phyloP scores from a whole-genome alignment of 2,888 invertebrate genomes.

The Agonopterix alstromeriana region DNA sequence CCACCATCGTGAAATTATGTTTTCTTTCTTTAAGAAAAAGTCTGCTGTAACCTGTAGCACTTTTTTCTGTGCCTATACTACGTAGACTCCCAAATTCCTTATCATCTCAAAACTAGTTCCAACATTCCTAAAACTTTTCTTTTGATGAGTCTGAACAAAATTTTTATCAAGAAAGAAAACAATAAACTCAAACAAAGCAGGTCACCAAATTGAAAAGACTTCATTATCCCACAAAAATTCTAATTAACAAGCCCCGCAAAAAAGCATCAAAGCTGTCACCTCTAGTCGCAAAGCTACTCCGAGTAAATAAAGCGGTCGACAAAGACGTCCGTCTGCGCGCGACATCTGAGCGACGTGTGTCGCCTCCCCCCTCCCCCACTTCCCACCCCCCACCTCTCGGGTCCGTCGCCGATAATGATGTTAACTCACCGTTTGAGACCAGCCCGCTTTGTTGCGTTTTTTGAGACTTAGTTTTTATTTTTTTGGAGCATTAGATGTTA shows the following conservation, averaged over 20 bases:
- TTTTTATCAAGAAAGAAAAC: neutral
- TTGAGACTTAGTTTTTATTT: conserved; percentile 27
- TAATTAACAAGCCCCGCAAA: conserved; percentile 36
- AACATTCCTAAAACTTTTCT: no score
- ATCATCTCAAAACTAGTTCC: no score
- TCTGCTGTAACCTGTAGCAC: no score
- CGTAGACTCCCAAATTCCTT: no score
- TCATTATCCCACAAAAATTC: conserved; percentile 18
- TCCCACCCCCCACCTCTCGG: conserved; percentile 22
- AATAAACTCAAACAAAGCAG: neutral
- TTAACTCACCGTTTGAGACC: conserved; percentile 69
- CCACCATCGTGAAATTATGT: no score
- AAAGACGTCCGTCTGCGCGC: conserved; percentile 74
- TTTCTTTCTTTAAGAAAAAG: no score
- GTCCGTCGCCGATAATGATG: conserved; percentile 69
- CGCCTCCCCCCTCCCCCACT: conserved; percentile 25
- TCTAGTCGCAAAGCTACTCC: conserved; percentile 50
- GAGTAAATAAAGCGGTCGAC: conserved; percentile 71
- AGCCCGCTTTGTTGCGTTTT: conserved; percentile 66
- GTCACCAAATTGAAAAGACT: conserved; percentile 6
- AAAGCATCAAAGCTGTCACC: conserved; percentile 46
- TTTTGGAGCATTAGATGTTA: neutral
- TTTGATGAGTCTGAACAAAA: no score
- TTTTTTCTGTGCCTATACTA: no score
- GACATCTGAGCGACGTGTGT: conserved; percentile 75